Percentiles rank a stretch among this genome's conserved stretches.
Evolutionary conservation across 2,797 vertebrate species (phyloP).

Genomic region (Channa striata): DNA sequence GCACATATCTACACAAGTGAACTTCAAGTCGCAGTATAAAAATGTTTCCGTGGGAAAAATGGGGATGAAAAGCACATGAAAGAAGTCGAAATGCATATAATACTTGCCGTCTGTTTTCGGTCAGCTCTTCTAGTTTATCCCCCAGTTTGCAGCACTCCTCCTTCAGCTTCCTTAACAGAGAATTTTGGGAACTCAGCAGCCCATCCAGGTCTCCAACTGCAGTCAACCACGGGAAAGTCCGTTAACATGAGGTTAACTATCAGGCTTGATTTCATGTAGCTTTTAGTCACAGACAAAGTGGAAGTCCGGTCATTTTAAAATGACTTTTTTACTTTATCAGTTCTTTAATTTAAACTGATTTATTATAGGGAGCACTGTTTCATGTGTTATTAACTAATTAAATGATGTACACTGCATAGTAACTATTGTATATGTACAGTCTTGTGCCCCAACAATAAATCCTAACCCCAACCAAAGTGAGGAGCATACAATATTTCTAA

Average conservation of each 20-base stretch:
- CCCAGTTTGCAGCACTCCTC: slow-evolving; percentile 88
- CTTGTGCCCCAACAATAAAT: too few species aligned
- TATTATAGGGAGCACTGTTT: too few species aligned
- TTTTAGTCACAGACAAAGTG: not conserved
- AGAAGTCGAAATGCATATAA: not conserved
- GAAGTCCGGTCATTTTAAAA: too few species aligned
- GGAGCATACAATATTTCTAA: too few species aligned
- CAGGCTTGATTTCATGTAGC: not conserved
- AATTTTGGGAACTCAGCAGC: slow-evolving; percentile 91
- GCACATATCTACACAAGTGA: not conserved
- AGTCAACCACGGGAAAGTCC: slow-evolving; percentile 63
- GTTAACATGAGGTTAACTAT: slow-evolving; percentile 24
- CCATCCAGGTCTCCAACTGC: slow-evolving; percentile 89
- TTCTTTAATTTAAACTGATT: too few species aligned
- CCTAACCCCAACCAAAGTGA: too few species aligned
- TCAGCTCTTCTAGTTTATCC: slow-evolving; percentile 86
- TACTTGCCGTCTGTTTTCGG: slow-evolving; percentile 86
- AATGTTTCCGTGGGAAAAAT: not conserved
- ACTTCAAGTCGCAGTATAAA: not conserved
- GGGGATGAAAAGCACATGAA: not conserved
- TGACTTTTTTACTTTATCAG: too few species aligned
- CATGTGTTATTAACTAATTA: too few species aligned
- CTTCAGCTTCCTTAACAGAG: slow-evolving; percentile 90
- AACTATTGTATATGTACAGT: too few species aligned
- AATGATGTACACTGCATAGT: too few species aligned